Evolutionary conservation across 2,888 invertebrate genomes (phyloP).

Genomic region (Microctonus hyperodae): DNA sequence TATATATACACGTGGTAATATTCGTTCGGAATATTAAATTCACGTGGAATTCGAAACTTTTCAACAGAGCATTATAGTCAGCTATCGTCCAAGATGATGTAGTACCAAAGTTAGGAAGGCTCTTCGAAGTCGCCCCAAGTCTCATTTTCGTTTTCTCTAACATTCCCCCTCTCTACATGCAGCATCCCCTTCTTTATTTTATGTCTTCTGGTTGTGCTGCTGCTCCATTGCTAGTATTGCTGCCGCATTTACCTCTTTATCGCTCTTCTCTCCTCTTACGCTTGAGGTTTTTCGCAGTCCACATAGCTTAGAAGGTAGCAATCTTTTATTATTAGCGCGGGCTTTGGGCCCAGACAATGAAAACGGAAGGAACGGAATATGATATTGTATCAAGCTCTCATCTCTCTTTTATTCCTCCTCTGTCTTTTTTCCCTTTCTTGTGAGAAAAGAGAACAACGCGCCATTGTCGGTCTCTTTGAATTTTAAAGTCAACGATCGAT

Average conservation of each 20-base stretch:
- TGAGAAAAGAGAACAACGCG: conserved; percentile 51
- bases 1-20: conserved; percentile 20
- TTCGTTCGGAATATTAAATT: conserved; percentile 59
- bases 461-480: conserved; percentile 65
- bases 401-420: neutral
- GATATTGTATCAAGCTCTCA: conserved; percentile 55
- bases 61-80: conserved; percentile 51
- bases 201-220: conserved; percentile 29
- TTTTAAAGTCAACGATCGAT: conserved; percentile 64
- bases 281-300: conserved; percentile 35
- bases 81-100: conserved; percentile 55
- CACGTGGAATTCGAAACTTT: conserved; percentile 60
- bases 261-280: conserved; percentile 34
- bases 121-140: conserved; percentile 41
- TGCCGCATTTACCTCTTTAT: conserved; percentile 32
- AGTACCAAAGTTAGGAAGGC: conserved; percentile 59
- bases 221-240: conserved; percentile 17
- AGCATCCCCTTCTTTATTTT: conserved; percentile 20
- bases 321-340: conserved; percentile 65
- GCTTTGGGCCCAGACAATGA: conserved; percentile 63
- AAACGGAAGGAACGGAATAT: conserved; percentile 64
- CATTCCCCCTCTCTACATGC: conserved; percentile 21
- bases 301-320: conserved; percentile 61
- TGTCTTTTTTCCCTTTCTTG: neutral
- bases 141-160: conserved; percentile 30